Conservation (phyloP, 2,113 vertebrate species). For the Lasiurus borealis region DNA sequence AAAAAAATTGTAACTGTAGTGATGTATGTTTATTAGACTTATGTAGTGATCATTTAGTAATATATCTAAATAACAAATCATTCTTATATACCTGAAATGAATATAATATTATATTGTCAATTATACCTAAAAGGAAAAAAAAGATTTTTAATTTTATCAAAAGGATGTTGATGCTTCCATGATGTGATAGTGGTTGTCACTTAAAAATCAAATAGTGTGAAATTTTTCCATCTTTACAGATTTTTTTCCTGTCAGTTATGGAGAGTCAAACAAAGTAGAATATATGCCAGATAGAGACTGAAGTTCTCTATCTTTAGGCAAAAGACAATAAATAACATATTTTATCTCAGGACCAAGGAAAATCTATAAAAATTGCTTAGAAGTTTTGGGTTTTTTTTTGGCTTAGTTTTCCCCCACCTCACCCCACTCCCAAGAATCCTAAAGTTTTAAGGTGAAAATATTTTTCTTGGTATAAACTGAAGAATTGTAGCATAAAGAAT, state of each 20-base stretch:
- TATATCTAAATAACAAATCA: not conserved
- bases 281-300: too few relatives aligned
- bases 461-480: not conserved
- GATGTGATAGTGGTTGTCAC: slow-evolving; percentile 80
- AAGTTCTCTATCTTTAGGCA: too few relatives aligned
- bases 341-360: too few relatives aligned
- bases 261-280: not conserved
- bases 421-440: too few relatives aligned
- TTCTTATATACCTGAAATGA: not conserved
- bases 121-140: not conserved
- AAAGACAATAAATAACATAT: too few relatives aligned
- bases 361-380: too few relatives aligned
- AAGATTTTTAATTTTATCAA: slow-evolving; percentile 68
- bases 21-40: not conserved
- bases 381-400: too few relatives aligned
- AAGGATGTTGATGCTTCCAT: slow-evolving; percentile 70
- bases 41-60: not conserved
- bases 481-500: not conserved
- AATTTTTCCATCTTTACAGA: slow-evolving; percentile 77
- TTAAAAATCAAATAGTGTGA: slow-evolving; percentile 82
- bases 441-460: too few relatives aligned
- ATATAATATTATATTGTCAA: not conserved
- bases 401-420: too few relatives aligned
- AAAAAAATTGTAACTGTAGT: not conserved
- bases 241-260: slow-evolving; percentile 61